These are phyloP conservation scores for Otus scops DNA, from an alignment of 2,797 vertebrate genomes.

Conservation along the genomic window DNA sequence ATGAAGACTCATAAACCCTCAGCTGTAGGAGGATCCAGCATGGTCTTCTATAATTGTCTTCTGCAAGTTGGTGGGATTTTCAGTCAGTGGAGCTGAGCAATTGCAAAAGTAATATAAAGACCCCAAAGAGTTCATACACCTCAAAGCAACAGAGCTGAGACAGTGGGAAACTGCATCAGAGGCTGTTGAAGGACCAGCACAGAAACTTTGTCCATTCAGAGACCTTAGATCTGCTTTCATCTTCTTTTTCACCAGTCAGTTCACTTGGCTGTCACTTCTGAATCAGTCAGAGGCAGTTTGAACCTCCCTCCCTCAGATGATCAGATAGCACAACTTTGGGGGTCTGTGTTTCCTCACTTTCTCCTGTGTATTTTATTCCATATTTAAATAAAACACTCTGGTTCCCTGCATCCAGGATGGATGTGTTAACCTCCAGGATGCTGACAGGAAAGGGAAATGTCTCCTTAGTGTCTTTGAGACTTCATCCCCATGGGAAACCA, in stretches of 20 bases:
- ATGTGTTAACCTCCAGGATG: neutral
- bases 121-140: fast-evolving
- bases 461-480: neutral
- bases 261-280: neutral
- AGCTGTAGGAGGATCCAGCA: neutral
- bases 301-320: neutral
- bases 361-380: neutral
- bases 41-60: neutral
- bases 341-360: neutral
- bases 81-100: neutral
- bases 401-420: neutral
- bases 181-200: neutral
- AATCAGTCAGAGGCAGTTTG: neutral
- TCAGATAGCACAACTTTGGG: neutral
- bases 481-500: neutral
- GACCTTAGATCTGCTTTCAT: neutral
- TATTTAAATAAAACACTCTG: neutral
- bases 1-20: neutral
- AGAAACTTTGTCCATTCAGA: neutral
- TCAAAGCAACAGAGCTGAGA: neutral
- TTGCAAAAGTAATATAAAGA: neutral
- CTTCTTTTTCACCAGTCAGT: neutral
- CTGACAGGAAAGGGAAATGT: neutral
- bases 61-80: neutral
- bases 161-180: neutral